Evolutionary conservation across 2,888 invertebrate species (phyloP).

Genomic region (Acleris laterana): DNA sequence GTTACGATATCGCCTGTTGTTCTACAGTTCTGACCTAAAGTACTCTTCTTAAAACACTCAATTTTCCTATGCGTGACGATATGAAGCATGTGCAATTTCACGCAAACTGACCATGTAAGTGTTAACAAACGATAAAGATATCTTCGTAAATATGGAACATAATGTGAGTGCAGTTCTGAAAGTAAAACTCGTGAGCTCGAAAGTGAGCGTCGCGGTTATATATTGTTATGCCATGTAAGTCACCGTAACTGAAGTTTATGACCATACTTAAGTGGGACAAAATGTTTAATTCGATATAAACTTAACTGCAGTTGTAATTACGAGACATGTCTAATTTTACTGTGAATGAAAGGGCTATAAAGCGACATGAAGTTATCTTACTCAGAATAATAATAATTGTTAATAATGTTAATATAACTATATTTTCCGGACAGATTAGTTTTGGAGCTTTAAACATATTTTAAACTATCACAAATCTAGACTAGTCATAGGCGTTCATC

Average conservation of each 20-base stretch:
- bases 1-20: not conserved
- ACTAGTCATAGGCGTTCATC: too few relatives aligned
- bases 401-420: too few relatives aligned
- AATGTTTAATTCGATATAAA: not conserved
- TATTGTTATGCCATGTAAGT: constrained; percentile 42
- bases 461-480: too few relatives aligned
- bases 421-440: too few relatives aligned
- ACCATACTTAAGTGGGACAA: constrained; percentile 6
- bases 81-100: constrained; percentile 31
- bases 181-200: constrained; percentile 76
- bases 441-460: too few relatives aligned
- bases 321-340: too few relatives aligned
- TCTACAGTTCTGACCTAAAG: not conserved
- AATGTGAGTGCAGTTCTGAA: constrained; percentile 61
- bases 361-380: not conserved
- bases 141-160: constrained; percentile 38
- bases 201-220: constrained; percentile 61
- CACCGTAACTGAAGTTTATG: constrained; percentile 41
- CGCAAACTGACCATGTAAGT: constrained; percentile 31
- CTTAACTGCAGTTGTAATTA: too few relatives aligned
- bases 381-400: too few relatives aligned
- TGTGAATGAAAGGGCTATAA: not conserved
- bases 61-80: constrained; percentile 9
- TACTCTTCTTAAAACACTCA: constrained; percentile 4
- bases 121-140: constrained; percentile 36